Evolutionary conservation across 1,140 invertebrate genomes (phyloP).

Genomic region (Magallana angulata): DNA sequence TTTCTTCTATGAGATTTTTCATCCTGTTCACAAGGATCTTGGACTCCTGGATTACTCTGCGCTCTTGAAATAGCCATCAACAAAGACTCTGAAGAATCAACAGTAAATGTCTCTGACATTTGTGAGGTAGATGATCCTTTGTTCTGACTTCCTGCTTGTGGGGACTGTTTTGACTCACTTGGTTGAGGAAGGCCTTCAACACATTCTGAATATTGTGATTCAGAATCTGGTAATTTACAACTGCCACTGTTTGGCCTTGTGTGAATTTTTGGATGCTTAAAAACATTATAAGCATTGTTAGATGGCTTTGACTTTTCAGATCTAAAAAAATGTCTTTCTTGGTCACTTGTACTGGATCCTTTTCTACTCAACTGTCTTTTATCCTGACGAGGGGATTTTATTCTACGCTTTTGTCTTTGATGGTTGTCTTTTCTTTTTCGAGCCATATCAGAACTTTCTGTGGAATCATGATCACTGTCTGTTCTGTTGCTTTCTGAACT

Average conservation of each 20-base stretch:
- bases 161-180: conserved; percentile 40
- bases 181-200: conserved; percentile 17
- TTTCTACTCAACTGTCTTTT: conserved; percentile 45
- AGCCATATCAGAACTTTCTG: conserved; percentile 61
- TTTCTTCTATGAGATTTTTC: conserved; percentile 53
- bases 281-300: conserved; percentile 50
- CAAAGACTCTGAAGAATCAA: conserved; percentile 64
- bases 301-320: conserved; percentile 53
- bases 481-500: conserved; percentile 62
- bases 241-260: conserved; percentile 55
- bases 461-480: conserved; percentile 63
- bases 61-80: conserved; percentile 52
- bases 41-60: conserved; percentile 2
- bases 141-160: conserved; percentile 40
- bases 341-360: conserved; percentile 50
- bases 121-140: conserved; percentile 42
- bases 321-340: conserved; percentile 42
- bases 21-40: conserved; percentile 19
- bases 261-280: conserved; percentile 66
- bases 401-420: conserved; percentile 58
- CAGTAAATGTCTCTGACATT: conserved; percentile 69
- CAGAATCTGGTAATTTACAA: conserved; percentile 41
- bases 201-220: background rate
- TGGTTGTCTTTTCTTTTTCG: conserved; percentile 50
- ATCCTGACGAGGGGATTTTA: conserved; percentile 62